Base-by-base conservation (phyloP, 2,797 vertebrate species). In the Amblyraja radiata region DNA sequence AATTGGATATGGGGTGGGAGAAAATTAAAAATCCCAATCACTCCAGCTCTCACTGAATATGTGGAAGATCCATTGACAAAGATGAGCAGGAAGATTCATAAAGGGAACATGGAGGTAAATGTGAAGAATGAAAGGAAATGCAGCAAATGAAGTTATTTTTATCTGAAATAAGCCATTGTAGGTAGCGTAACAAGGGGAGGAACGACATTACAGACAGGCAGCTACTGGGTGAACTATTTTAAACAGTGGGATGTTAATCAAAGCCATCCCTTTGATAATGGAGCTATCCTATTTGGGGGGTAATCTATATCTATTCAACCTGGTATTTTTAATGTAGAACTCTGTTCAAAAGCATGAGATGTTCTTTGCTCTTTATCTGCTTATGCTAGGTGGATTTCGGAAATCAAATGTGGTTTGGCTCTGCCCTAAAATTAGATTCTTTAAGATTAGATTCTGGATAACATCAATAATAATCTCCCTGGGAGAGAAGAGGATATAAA, bases 401-500 rank as follows among this genome's bases (percentile, higher is more conserved):
- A 88, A 65, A 68, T 88, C 61, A 68, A 63, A 88, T 68, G 9
- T 32, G n/a, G n/a, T 88, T 88, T 88, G 61, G n/a, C 61, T 68
- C 63, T 88, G 84, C 61, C n/a, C 6, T 65, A 36, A 65, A 84
- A 86, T 86, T 86, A 86, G 58, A 68, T 88, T 68, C 83, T 65
- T 32, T 9, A 68, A 36, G 84, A 88, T 88, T 88, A 68, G 61
- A 68, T 88, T 88, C 84, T 65, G 14, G 61, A 63, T 88, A 65
- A 88, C 61, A 88, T 88, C 84, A 88, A 21, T 88, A 88, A 68
- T 36, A 88, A 65, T 65, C 58, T 65, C 28, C 61, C n/a, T 36
- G n/a, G 32, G 61, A 36, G 84, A 65, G 61, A n/a, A 23, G 84
- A 68, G 84, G 84, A 88, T 88, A 88, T 68, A 88, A 88, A 88